Evolutionary conservation across 1,140 invertebrate genomes (phyloP), one percentile per base, ranked within the genome.

Genomic region (Drosophila nasuta): DNA sequence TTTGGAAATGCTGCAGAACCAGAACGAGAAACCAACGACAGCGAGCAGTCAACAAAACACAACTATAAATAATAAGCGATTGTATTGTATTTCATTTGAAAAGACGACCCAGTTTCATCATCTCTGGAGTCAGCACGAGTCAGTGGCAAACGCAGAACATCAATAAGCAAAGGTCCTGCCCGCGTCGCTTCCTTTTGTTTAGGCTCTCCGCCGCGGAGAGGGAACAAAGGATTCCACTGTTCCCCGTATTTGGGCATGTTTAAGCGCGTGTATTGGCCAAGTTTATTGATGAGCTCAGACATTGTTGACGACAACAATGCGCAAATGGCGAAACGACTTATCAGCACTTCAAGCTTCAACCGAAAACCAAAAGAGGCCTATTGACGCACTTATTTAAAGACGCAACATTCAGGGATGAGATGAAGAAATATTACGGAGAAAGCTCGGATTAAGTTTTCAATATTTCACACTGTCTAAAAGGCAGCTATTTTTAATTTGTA

Each of bases 51-150:
- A 68, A 80, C 81, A 83, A 81, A 77, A 66, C 69, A 73, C 59
- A 75, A 79, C 76, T 73, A 86, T 86, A 82, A 86, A 86, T 86
- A 86, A 86, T 86, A 86, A 67, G 46, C 64, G 43, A 41, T 57
- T 41, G 56, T 74, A 73, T 86, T 87, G 79, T 87, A 68, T 87
- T 87, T 87, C 43, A 82, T 82, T 86, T 86, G 71, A 79, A 86
- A 86, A 73, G 66, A 30, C 46, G 64, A 74, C 67, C 33, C 45
- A 68, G 30, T 66, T 72, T 71, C 48, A 10, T 59, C 28, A 10
- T 59, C 28, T 8, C 58, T 54, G 56, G 25, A 57, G 38, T 38
- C 49, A 63, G 25, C 10, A 35, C 28, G 45, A 59, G 35, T 49
- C 35, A 30, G 8, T 62, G 56, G 15, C 20, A 20, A 30, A 54